phyloP scores from a whole-genome alignment of 1,140 invertebrate species.

The Lepidurus apus region DNA sequence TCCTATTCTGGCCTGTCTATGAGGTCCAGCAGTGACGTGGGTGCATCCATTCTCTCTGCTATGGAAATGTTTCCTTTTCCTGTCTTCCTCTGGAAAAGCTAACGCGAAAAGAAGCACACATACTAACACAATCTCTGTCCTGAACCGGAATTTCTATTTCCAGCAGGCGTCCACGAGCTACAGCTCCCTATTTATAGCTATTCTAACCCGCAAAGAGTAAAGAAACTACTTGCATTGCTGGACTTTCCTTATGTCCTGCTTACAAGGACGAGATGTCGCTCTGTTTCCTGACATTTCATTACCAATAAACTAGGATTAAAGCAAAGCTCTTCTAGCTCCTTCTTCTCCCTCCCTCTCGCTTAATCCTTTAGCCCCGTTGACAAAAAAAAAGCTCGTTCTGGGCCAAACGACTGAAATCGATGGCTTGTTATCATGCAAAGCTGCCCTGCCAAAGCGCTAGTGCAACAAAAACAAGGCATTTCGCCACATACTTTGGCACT shows the following conservation, averaged over 20 bases:
- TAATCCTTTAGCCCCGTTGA: not conserved
- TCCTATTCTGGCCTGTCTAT: not conserved
- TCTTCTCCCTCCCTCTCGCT: not conserved
- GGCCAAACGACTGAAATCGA: not conserved
- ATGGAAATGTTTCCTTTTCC: not conserved
- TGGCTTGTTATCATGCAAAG: conserved; percentile 11
- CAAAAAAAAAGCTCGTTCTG: not conserved
- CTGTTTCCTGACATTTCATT: conserved; percentile 9
- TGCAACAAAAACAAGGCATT: conserved; percentile 11
- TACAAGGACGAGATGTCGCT: not conserved
- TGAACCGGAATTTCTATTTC: conserved; percentile 19
- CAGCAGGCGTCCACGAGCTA: conserved; percentile 11
- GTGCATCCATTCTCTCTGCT: not conserved
- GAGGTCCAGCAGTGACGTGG: not conserved
- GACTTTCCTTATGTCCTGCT: not conserved
- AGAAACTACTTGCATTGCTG: not conserved
- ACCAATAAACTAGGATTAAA: conserved; percentile 1
- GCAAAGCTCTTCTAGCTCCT: not conserved
- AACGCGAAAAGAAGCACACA: not conserved
- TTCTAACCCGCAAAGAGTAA: conserved; percentile 11
- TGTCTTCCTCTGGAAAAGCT: not conserved
- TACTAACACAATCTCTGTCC: conserved; percentile 11
- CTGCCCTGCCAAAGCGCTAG: not conserved
- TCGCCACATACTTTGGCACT: conserved; percentile 17
- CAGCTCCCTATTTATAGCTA: conserved; percentile 9